Conservation (phyloP, 2,113 vertebrate genomes). For the Thamnophis sirtalis region DNA sequence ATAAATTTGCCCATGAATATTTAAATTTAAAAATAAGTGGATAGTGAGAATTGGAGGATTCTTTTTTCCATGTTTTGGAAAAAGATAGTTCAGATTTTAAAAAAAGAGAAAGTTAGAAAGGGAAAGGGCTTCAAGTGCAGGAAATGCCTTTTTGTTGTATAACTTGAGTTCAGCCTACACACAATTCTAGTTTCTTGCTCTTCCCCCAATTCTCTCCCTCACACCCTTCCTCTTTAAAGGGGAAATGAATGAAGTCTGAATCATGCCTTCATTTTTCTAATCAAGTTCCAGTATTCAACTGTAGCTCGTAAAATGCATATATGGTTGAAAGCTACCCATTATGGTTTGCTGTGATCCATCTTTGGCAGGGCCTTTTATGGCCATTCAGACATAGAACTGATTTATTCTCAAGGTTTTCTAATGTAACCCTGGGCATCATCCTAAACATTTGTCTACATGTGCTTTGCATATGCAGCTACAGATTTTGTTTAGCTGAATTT, state of each 20-base stretch:
- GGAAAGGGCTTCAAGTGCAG: not conserved
- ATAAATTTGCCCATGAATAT: not conserved
- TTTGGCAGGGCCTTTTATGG: not conserved
- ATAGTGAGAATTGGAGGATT: not conserved
- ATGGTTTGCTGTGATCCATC: not conserved
- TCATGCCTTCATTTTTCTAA: not conserved
- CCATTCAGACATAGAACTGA: not conserved
- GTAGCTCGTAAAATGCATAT: not conserved
- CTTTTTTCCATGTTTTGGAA: not conserved
- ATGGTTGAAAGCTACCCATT: not conserved
- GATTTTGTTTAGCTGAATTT: not conserved
- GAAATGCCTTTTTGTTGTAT: not conserved
- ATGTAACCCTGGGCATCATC: not conserved
- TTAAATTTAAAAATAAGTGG: not conserved
- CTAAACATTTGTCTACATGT: not conserved
- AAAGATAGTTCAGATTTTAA: not conserved
- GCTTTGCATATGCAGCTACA: not conserved
- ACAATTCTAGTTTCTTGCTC: not conserved
- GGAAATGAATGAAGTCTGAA: not conserved
- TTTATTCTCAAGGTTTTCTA: not conserved
- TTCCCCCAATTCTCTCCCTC: not conserved
- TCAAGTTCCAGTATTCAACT: not conserved
- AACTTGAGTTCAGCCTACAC: not conserved
- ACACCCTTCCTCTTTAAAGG: not conserved
- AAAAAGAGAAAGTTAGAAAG: not conserved